A percentile compares a stretch with the other conserved stretches of the same genome.
phyloP scores from a whole-genome alignment of 2,113 vertebrate species.

The Brachyhypopomus occidentalis region DNA sequence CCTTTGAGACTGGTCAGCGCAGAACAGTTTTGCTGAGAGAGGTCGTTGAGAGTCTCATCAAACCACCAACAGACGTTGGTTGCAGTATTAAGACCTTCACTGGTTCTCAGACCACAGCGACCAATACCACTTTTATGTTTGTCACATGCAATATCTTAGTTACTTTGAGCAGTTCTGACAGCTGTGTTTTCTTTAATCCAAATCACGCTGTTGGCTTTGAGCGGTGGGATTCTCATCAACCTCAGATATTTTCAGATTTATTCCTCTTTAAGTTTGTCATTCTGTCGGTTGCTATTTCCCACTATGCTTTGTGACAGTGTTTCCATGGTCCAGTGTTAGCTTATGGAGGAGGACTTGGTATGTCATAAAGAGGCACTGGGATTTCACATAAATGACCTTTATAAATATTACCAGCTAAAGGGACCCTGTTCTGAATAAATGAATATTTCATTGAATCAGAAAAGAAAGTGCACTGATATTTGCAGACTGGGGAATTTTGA shows the following conservation, averaged over 20 bases:
- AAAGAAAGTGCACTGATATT: slow-evolving; percentile 60
- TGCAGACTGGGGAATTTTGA: slow-evolving; percentile 60
- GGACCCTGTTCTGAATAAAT: slow-evolving; percentile 5
- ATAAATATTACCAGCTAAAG: neutral
- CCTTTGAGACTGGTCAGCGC: slow-evolving; percentile 10
- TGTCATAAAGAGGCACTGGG: neutral
- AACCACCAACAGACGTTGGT: slow-evolving; percentile 1
- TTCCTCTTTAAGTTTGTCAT: slow-evolving; percentile 3
- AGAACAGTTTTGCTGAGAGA: neutral
- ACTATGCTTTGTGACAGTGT: slow-evolving; percentile 40
- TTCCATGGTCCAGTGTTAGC: slow-evolving; percentile 49
- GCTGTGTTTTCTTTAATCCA: neutral
- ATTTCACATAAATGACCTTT: neutral
- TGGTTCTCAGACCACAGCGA: no score
- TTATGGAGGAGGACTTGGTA: slow-evolving; percentile 58
- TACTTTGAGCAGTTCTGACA: no score
- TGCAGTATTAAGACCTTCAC: no score
- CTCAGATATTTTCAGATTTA: neutral
- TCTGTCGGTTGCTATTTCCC: neutral
- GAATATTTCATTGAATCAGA: slow-evolving; percentile 53
- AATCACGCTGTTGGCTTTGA: neutral
- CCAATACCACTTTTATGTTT: no score
- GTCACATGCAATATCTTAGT: no score
- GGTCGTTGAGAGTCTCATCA: slow-evolving; percentile 16
- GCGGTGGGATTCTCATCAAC: slow-evolving; percentile 2